Evolutionary conservation across 2,888 invertebrate species (phyloP).

Genomic region (Ernsta delagoae): DNA sequence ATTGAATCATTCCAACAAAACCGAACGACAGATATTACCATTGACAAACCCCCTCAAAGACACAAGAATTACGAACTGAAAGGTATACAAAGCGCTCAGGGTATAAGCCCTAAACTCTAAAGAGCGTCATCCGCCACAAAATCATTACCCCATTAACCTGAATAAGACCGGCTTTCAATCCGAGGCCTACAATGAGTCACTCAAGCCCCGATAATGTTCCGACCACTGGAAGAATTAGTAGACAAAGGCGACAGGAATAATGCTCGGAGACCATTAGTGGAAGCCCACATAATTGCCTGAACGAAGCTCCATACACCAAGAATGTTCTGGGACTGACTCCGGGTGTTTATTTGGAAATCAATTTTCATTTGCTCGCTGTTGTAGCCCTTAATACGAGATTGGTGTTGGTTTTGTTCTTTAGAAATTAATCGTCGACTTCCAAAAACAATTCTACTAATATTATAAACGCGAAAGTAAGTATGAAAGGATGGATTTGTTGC

Average conservation of each 20-base stretch:
- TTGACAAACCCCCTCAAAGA: too few relatives aligned
- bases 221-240: conserved; percentile 27
- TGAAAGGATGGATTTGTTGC: too few relatives aligned
- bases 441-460: too few relatives aligned
- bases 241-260: conserved; percentile 24
- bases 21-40: too few relatives aligned
- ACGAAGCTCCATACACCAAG: not conserved
- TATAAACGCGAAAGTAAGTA: too few relatives aligned
- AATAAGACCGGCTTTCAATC: conserved; percentile 34
- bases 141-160: conserved; percentile 35
- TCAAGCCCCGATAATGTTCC: conserved; percentile 30
- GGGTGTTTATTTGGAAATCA: not conserved
- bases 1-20: too few relatives aligned
- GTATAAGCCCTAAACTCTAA: not conserved
- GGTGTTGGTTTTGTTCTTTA: too few relatives aligned
- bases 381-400: too few relatives aligned
- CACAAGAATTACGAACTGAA: not conserved
- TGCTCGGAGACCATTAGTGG: conserved; percentile 1
- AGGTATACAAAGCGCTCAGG: not conserved
- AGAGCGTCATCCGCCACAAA: conserved; percentile 6
- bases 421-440: too few relatives aligned
- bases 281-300: conserved; percentile 1
- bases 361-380: not conserved
- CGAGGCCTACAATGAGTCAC: conserved; percentile 26
- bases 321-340: not conserved